phyloP scores from a whole-genome alignment of 1,140 invertebrate genomes.

The Adoxophyes honmai region DNA sequence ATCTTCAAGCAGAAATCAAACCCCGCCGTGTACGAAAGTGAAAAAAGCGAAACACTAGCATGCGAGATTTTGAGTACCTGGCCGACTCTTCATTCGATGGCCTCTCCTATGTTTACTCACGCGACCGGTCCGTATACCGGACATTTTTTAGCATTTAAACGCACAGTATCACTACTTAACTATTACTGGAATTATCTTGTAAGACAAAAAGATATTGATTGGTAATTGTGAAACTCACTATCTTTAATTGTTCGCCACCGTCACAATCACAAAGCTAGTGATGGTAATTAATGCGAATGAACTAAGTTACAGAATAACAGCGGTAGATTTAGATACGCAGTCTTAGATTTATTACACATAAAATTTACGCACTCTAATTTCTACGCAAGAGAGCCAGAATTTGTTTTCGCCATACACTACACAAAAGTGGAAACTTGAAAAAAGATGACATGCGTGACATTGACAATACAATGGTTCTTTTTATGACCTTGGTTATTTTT shows the following conservation, averaged over 20 bases:
- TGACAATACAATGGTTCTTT: conserved; percentile 13
- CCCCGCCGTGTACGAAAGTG: conserved; percentile 30
- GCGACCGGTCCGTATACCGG: conserved; percentile 55
- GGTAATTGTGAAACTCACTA: conserved; percentile 29
- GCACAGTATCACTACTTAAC: conserved; percentile 27
- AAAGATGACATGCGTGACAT: conserved; percentile 13
- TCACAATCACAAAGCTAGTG: conserved; percentile 48
- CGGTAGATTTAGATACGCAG: background rate
- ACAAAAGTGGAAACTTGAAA: background rate
- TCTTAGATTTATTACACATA: background rate
- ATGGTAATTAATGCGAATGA: conserved; percentile 28
- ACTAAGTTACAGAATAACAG: background rate
- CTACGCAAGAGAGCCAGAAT: background rate
- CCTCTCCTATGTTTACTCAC: conserved; percentile 58
- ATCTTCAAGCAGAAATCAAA: conserved; percentile 50
- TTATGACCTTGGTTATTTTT: conserved; percentile 6
- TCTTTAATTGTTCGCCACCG: conserved; percentile 24
- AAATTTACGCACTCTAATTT: background rate
- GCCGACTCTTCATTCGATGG: conserved; percentile 51
- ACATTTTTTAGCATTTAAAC: conserved; percentile 47
- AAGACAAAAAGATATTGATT: conserved; percentile 29
- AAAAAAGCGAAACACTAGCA: conserved; percentile 47
- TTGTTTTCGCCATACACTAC: background rate
- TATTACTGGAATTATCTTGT: conserved; percentile 20
- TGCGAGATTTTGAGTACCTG: conserved; percentile 60